Evolutionary conservation across 2,113 vertebrate genomes (phyloP), one percentile per base, ranked within the genome.

Genomic region (Haplochromis burtoni): DNA sequence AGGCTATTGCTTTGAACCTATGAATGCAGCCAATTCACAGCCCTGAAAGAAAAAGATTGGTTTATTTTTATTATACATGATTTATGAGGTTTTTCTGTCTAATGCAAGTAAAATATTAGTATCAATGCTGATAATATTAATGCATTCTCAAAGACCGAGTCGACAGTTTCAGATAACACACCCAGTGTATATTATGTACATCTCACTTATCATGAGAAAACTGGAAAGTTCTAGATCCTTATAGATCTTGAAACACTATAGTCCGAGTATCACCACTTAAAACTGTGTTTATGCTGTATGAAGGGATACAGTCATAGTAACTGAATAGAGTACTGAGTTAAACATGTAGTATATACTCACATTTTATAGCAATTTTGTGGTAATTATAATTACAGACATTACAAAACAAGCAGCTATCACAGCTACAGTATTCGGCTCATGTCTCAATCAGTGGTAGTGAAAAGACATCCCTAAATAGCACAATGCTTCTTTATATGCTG

Each of bases 381-480:
- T 68, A 47, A 53, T 33, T 6, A 16, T 42, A 7, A 31, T 24
- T n/a, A 10, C 6, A 42, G 84, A 84, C 2, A 45, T 55, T 40
- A 10, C 82, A 91, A 68, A 63, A 11, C 33, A 57, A 57, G 40
- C 84, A 81, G 38, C 59, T 26, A 14, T 82, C 71, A n/a, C 21
- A 38, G 87, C 84, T 81, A 85, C 76, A 76, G 82, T 6, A 82
- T 79, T 96, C 93, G 91, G 93, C 93, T 92, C 91, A 31, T 91
- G 93, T 94, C 92, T 95, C 95, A 92, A 96, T 96, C 95, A 95
- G 93, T 51, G 87, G 53, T 76, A 81, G 93, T 94, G 91, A 95
- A 91, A 86, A 92, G 95, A 95, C 92, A 88, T 90, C 87, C 92
- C 94, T 96, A 96, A 96, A 96, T 95, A 95, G 94, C 93, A 93